These are phyloP conservation scores for Thamnaconus septentrionalis DNA, from an alignment of 2,113 vertebrate species.

Conservation along the genomic window DNA sequence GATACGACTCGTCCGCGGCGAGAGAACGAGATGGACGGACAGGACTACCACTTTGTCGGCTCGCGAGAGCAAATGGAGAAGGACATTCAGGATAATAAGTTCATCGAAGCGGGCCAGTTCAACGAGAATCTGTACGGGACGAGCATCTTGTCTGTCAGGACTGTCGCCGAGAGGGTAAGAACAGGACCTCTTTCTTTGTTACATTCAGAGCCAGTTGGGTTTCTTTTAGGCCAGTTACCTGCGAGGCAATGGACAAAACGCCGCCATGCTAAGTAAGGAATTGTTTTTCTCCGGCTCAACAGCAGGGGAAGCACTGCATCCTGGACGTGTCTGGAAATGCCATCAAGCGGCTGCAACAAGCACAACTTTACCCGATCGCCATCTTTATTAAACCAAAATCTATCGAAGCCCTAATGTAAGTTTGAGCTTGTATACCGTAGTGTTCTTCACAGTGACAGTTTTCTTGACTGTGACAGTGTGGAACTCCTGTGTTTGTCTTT, in stretches of 20 bases:
- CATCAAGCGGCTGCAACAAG: constrained; percentile 98
- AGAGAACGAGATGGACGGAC: constrained; percentile 94
- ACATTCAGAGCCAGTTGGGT: too few relatives aligned
- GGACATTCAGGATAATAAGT: constrained; percentile 98
- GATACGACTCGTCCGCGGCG: constrained; percentile 94
- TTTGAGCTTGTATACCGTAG: constrained; percentile 26
- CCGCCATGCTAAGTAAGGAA: background rate
- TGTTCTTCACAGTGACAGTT: background rate
- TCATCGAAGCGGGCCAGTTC: constrained; percentile 97
- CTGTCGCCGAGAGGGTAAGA: constrained; percentile 93
- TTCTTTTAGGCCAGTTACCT: too few relatives aligned
- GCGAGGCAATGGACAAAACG: too few relatives aligned
- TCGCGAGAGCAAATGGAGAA: constrained; percentile 99
- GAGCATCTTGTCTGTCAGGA: constrained; percentile 95
- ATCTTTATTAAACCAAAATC: constrained; percentile 99
- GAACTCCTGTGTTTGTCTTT: constrained; percentile 8
- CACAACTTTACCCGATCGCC: constrained; percentile 96
- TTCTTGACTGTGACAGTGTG: background rate
- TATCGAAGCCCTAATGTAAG: constrained; percentile 97
- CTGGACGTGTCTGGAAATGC: constrained; percentile 98
- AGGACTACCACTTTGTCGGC: constrained; percentile 95
- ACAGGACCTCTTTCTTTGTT: background rate
- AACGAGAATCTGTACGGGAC: constrained; percentile 98
- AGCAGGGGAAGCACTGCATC: constrained; percentile 96
- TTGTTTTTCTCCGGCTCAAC: constrained; percentile 22